Percentiles rank a stretch among this genome's conserved stretches.
Evolutionary conservation across 2,113 vertebrate species (phyloP).

Genomic region (Rutilus rutilus): DNA sequence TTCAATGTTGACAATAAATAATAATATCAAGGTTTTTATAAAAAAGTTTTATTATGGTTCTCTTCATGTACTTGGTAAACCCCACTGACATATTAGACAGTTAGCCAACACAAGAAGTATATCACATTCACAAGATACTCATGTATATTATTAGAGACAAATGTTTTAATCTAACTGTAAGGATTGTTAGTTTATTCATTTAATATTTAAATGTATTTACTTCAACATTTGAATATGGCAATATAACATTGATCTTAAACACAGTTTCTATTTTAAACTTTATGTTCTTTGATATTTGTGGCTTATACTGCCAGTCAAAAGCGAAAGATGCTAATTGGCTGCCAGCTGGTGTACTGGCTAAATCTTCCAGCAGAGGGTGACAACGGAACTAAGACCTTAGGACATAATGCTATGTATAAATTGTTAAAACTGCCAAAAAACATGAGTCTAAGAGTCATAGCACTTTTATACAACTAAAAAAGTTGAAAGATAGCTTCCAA

Average conservation of each 20-base stretch:
- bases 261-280: background rate
- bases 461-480: too few relatives aligned
- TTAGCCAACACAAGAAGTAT: background rate
- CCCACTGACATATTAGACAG: background rate
- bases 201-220: background rate
- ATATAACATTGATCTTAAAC: background rate
- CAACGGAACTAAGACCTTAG: background rate
- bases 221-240: background rate
- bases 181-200: too few relatives aligned
- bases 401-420: background rate
- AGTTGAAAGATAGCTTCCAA: too few relatives aligned
- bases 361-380: background rate
- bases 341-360: background rate
- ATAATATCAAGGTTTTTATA: constrained; percentile 5
- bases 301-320: background rate
- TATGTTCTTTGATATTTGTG: background rate
- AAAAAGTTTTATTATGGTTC: background rate
- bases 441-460: too few relatives aligned
- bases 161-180: too few relatives aligned
- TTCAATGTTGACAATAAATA: constrained; percentile 33
- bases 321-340: background rate
- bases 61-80: background rate
- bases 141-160: background rate
- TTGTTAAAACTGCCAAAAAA: too few relatives aligned
- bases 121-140: background rate